These are phyloP conservation scores for Clamator glandarius DNA, from an alignment of 2,797 vertebrate genomes.

Conservation along the genomic window DNA sequence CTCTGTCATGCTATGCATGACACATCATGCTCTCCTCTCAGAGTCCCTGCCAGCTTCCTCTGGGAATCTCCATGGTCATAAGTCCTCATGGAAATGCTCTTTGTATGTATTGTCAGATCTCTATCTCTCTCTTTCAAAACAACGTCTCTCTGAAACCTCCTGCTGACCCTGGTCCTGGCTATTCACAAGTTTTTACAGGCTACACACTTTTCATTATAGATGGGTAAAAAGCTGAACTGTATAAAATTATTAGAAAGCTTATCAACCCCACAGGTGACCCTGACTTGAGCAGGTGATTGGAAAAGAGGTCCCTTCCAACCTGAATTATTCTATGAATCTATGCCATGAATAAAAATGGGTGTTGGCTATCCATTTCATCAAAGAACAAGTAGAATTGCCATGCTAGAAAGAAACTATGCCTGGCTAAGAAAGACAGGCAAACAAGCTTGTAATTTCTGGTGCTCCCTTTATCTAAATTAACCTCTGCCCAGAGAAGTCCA, in stretches of 20 bases:
- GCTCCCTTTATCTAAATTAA: neutral
- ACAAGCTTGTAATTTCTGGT: neutral
- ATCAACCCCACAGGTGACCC: neutral
- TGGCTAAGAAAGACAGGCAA: neutral
- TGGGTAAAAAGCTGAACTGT: neutral
- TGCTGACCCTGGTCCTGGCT: neutral
- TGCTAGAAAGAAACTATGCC: neutral
- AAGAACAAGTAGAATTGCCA: neutral
- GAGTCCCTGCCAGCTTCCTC: neutral
- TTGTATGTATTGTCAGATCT: neutral
- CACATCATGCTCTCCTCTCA: neutral
- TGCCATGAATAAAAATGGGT: neutral
- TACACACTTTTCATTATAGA: neutral
- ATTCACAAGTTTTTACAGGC: neutral
- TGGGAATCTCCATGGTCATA: neutral
- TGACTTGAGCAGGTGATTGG: neutral
- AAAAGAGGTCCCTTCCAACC: neutral
- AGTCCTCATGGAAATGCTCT: neutral
- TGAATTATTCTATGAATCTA: neutral
- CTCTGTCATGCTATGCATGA: neutral
- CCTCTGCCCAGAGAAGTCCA: neutral
- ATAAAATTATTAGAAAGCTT: neutral
- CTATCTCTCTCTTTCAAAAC: neutral
- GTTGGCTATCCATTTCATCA: neutral
- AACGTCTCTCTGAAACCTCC: neutral